Evolutionary conservation across 1,140 invertebrate genomes (phyloP), one percentile per base, ranked within the genome.

Genomic region (Berghia stephanieae): DNA sequence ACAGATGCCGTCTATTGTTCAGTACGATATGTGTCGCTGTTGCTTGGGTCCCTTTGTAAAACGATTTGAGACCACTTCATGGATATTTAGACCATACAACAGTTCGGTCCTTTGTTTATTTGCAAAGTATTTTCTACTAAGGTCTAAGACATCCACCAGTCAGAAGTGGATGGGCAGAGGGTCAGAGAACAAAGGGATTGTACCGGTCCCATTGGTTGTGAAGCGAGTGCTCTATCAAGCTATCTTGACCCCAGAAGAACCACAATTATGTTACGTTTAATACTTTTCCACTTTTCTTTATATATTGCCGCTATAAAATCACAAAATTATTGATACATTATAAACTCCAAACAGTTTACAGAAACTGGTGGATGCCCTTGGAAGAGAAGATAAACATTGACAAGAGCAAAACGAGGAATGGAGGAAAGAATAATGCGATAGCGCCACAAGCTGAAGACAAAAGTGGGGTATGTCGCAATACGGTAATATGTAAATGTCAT

Each of bases 361-460:
- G 79, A 55, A 80, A 86, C 52, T 88, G 86, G 86, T 88, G 86
- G 86, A 57, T 79, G 24, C 86, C 86, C 42, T 81, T 81, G 3
- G 60, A 63, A 42, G 84, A 87, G 75, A 79, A 82, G 10, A 80
- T 86, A 3, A 79, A 80, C 10, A 80, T 85, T 60, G 72, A 80
- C 18, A 83, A 85, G n/a, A n/a, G n/a, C n/a, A n/a, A n/a, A 72
- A 80, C 75, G 16, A 80, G 80, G 46, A n/a, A 73, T 36, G 69
- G 69, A 27, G 27, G 70, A 38, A 52, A 77, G 52, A 75, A 34
- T 6, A 16, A 71, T 3, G 40, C 10, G 24, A 16, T 31, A 31
- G 71, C 67, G 6, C 49, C 46, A 16, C 34, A 49, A 44, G 13
- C 6, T n/a, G 3, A 1, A 8, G 44, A 42, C 31, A 63, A 18